Percentiles rank a stretch among this genome's conserved stretches.
Evolutionary conservation across 1,140 invertebrate genomes (phyloP).

Genomic region (Spodoptera frugiperda): DNA sequence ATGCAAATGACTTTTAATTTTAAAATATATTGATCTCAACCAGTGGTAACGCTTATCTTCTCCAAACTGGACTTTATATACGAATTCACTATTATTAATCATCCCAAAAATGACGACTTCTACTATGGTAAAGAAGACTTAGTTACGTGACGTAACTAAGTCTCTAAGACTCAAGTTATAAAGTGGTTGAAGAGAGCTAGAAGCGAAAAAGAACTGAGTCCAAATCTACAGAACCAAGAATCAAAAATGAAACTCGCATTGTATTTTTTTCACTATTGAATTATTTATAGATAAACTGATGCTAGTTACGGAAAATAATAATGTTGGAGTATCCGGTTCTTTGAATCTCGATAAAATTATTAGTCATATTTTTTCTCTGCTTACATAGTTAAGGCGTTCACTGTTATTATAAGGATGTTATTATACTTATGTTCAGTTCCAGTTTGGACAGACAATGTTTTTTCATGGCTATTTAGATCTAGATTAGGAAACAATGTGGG

Average conservation of each 20-base stretch:
- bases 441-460: slow-evolving; percentile 35
- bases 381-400: slow-evolving; percentile 40
- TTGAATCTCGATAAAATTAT: slow-evolving; percentile 47
- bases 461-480: slow-evolving; percentile 26
- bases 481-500: slow-evolving; percentile 40
- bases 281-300: slow-evolving; percentile 53
- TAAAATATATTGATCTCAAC: too few relatives aligned
- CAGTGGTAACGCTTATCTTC: too few relatives aligned
- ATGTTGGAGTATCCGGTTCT: slow-evolving; percentile 48
- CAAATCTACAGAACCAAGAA: slow-evolving; percentile 12
- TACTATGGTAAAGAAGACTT: too few relatives aligned
- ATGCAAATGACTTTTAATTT: too few relatives aligned
- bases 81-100: too few relatives aligned
- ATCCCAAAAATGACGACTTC: too few relatives aligned
- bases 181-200: too few relatives aligned
- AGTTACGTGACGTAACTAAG: too few relatives aligned
- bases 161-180: too few relatives aligned
- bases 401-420: slow-evolving; percentile 46
- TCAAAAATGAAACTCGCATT: not conserved
- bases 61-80: too few relatives aligned
- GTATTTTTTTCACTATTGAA: slow-evolving; percentile 47
- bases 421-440: not conserved
- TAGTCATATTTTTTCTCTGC: slow-evolving; percentile 36
- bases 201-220: too few relatives aligned
- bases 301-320: slow-evolving; percentile 50